Evolutionary conservation across 2,113 vertebrate species (phyloP), one percentile per base, ranked within the genome.

Genomic region (Triplophysa tibetana): DNA sequence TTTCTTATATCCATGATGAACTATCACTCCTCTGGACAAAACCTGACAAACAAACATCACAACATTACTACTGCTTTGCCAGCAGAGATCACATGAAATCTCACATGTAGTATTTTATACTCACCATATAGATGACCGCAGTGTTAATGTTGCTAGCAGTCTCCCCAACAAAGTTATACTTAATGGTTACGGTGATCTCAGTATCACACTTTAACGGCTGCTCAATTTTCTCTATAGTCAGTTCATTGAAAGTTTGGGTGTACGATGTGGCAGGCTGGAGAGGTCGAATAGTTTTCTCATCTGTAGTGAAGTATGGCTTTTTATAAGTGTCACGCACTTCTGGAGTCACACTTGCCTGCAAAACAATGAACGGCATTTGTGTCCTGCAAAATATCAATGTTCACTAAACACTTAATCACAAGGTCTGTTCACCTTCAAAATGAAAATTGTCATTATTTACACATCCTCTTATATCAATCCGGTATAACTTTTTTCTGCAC

Each of bases 11-110:
- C 92, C 94, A 19, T 86, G 84, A 23, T 82, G 38, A 33, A 90
- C 8, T 60, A 98, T 93, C 60, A 78, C 77, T 72, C 93, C 91
- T 89, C 79, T 92, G 21, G 78, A 81, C 87, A 95, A 85, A 8
- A 94, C 74, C 96, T 98, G 77, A 7, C 26, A 33, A 4, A 52
- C 14, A 2, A 14, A 48, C 67, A 38, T 24, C 79, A 19, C 33
- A 1, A 38, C 33, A 38, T 38, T 38, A 81, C 54, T 19, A 23
- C 2, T 23, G 3, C 17, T 17, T 56, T 16, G 4, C 6, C 7
- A 16, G 16, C 7, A 17, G 17, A 56, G 6, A 1, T 8, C 17
- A 56, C 1, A 56, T 0, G 16, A 17, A 16, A 6, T n/a, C 50
- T 73, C 0, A 19, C 0, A 41, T 62, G 19, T 6, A 90, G 16